These are phyloP conservation scores for Halocaridina rubra DNA, from an alignment of 2,888 invertebrate genomes.

Conservation along the genomic window DNA sequence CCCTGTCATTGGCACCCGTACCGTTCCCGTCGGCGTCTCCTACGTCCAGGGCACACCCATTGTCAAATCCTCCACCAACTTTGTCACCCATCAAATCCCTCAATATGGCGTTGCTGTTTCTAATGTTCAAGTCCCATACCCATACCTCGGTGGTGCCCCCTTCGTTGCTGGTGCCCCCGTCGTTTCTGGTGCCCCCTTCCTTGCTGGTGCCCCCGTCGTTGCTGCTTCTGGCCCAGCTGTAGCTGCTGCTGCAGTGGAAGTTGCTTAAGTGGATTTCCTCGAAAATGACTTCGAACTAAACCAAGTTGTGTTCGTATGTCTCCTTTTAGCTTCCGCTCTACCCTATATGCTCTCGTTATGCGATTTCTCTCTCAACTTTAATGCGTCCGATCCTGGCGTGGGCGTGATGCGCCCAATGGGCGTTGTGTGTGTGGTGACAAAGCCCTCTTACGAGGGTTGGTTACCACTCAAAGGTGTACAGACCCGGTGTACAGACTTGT, in stretches of 20 bases:
- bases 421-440: constrained; percentile 19
- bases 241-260: neutral
- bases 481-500: constrained; percentile 50
- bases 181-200: neutral
- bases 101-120: constrained; percentile 70
- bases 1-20: constrained; percentile 67
- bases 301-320: neutral
- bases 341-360: neutral
- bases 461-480: constrained; percentile 40
- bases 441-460: constrained; percentile 40
- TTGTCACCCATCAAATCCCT: constrained; percentile 76
- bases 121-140: neutral
- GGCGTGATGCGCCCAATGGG: neutral
- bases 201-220: neutral
- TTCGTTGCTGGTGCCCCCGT: neutral
- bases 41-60: constrained; percentile 66
- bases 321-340: neutral
- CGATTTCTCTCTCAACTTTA: neutral
- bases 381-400: neutral
- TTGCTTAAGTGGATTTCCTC: neutral
- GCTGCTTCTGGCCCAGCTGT: too few relatives aligned
- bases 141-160: neutral
- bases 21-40: constrained; percentile 68
- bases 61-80: constrained; percentile 67
- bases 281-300: neutral